Evolutionary conservation across 2,888 invertebrate genomes (phyloP).

Genomic region (Campoplex capitator): DNA sequence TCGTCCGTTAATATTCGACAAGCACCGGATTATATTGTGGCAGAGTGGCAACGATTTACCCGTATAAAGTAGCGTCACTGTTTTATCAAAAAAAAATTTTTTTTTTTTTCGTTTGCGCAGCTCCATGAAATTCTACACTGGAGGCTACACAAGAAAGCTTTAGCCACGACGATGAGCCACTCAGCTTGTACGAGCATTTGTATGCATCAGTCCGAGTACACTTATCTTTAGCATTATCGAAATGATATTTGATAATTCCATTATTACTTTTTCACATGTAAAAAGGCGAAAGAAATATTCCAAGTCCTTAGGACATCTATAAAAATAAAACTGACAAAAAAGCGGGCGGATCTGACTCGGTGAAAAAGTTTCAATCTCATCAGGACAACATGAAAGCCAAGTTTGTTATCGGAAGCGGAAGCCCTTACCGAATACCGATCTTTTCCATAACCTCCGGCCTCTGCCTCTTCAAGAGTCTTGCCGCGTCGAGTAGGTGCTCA

Average conservation of each 20-base stretch:
- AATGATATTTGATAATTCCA: too few relatives aligned
- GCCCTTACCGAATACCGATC: constrained; percentile 69
- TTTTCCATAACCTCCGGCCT: constrained; percentile 57
- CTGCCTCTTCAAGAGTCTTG: constrained; percentile 66
- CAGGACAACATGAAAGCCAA: constrained; percentile 68
- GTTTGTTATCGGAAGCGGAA: constrained; percentile 58
- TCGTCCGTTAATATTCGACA: constrained; percentile 25
- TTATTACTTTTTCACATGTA: too few relatives aligned
- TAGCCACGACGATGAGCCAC: constrained; percentile 1
- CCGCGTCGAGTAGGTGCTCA: constrained; percentile 56
- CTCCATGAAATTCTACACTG: background rate
- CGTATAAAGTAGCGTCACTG: constrained; percentile 16
- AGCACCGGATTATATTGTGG: constrained; percentile 33
- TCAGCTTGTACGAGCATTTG: background rate
- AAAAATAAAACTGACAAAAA: background rate
- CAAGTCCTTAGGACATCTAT: too few relatives aligned
- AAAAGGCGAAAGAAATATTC: too few relatives aligned
- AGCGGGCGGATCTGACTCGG: background rate
- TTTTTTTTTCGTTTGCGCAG: background rate
- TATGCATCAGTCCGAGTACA: background rate
- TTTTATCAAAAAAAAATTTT: background rate
- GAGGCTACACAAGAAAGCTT: constrained; percentile 20
- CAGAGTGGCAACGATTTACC: constrained; percentile 44
- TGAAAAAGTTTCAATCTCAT: constrained; percentile 65
- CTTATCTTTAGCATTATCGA: background rate